Percentiles rank a stretch among this genome's conserved stretches.
Conservation (phyloP, 2,113 vertebrate genomes). For the Monarcha castaneiventris region DNA sequence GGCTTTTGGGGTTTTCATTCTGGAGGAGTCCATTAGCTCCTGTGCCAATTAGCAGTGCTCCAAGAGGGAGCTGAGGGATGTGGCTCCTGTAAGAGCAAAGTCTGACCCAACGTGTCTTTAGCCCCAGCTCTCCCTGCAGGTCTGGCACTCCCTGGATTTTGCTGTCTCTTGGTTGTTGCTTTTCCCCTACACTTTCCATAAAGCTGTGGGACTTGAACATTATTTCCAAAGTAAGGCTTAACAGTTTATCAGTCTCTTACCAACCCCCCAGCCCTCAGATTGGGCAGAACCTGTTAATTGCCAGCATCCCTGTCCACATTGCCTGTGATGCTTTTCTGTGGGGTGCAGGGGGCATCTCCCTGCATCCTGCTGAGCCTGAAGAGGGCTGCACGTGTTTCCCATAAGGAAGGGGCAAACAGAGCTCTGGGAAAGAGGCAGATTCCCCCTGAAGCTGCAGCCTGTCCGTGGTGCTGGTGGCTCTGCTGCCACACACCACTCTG, state of each 20-base stretch:
- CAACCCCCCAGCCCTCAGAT: neutral
- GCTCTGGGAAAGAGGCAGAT: neutral
- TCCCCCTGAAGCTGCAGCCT: neutral
- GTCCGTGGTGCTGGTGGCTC: rapidly evolving
- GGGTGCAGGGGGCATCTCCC: neutral
- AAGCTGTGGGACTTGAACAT: neutral
- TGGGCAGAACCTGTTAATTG: neutral
- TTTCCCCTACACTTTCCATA: rapidly evolving
- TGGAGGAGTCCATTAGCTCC: neutral
- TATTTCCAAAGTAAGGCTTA: neutral
- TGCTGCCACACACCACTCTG: neutral
- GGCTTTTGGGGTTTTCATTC: neutral
- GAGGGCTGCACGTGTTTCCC: neutral
- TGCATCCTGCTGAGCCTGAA: rapidly evolving
- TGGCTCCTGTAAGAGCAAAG: neutral
- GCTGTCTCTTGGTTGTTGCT: neutral
- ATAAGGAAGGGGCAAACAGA: rapidly evolving
- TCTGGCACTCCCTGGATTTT: neutral
- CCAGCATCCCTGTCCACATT: rapidly evolving
- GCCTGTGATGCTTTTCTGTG: rapidly evolving
- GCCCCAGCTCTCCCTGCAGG: neutral
- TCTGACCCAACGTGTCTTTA: neutral
- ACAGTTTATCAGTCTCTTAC: rapidly evolving
- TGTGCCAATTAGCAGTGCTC: neutral
- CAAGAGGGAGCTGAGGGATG: neutral